Base-by-base conservation (phyloP, 2,113 vertebrate genomes). In the Mionectes macconnelli region DNA sequence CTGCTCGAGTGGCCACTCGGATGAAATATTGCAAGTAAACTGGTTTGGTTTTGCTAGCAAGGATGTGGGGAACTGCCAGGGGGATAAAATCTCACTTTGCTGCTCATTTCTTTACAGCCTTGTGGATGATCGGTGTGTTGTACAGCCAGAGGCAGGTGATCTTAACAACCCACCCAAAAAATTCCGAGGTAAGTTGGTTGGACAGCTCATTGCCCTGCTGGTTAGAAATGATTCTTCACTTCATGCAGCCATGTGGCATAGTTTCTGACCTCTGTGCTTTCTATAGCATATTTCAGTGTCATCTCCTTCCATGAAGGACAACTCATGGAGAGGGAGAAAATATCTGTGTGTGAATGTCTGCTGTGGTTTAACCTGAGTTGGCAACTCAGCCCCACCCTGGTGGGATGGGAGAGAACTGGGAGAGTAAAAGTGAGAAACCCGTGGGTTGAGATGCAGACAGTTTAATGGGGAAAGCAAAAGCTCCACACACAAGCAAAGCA, bases 121-220 rank as follows among this genome's bases (percentile, higher is more conserved):
- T 90, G 99, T 99, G 89, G 99, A 99, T 92, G 99, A 99, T 83
- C 98, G 99, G 24, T 99, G 99, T 96, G 99, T 99, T 73, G 99
- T 99, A 5, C 99, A 99, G 96, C 99, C 99, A 52, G 99, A 99
- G 96, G 98, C 99, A 5, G 99, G 99, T 5, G 99, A 99, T 97
- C 99, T 99, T 88, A 99, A 99, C 98, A 99, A 99, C 91, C 99
- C 99, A 39, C 99, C 99, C 80, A 99, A 99, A 98, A 99, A 99
- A 97, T 99, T 99, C 97, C 91, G 99, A 98, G 99, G 99, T 99
- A 97, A 98, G 98, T 45, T 74, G 18, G 6, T 21, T n/a, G 67
- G 79, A 31, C 45, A 69, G 84, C 39, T 87, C 18, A 7, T 63
- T 7, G 3, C 12, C 73, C 28, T 44, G n/a, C 68, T 37, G 66